phyloP scores from a whole-genome alignment of 2,113 vertebrate species.

The Heliornis fulica region DNA sequence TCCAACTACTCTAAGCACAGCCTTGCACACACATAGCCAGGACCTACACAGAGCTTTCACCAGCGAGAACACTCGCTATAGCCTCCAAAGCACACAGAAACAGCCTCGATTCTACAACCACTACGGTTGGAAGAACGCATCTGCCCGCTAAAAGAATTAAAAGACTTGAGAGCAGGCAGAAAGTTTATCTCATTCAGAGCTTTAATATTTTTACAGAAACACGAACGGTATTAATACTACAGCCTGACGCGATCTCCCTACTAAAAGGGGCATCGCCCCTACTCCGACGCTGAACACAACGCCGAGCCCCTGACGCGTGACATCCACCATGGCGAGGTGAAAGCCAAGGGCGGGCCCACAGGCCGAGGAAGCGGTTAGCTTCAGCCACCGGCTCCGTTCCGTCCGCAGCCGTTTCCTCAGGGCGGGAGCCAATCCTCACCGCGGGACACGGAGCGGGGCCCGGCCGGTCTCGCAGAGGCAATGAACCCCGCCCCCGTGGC shows the following conservation, averaged over 20 bases:
- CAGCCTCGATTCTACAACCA: not conserved
- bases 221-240: fast-evolving
- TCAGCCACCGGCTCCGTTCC: fast-evolving
- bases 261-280: fast-evolving
- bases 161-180: not conserved
- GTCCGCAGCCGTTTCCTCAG: not conserved
- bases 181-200: not conserved
- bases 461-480: not conserved
- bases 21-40: fast-evolving
- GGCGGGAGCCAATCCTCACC: not conserved
- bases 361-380: not conserved
- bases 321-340: not conserved
- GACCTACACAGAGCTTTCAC: not conserved
- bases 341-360: not conserved
- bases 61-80: fast-evolving
- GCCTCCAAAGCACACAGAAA: not conserved
- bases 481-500: too few relatives aligned
- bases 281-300: fast-evolving
- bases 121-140: fast-evolving
- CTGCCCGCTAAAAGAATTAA: not conserved
- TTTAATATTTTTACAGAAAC: not conserved
- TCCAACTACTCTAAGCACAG: not conserved
- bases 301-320: not conserved
- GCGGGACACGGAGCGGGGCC: not conserved
- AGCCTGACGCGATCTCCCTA: not conserved